Evolutionary conservation across 2,113 vertebrate genomes (phyloP).

Genomic region (Sminthopsis crassicaudata): DNA sequence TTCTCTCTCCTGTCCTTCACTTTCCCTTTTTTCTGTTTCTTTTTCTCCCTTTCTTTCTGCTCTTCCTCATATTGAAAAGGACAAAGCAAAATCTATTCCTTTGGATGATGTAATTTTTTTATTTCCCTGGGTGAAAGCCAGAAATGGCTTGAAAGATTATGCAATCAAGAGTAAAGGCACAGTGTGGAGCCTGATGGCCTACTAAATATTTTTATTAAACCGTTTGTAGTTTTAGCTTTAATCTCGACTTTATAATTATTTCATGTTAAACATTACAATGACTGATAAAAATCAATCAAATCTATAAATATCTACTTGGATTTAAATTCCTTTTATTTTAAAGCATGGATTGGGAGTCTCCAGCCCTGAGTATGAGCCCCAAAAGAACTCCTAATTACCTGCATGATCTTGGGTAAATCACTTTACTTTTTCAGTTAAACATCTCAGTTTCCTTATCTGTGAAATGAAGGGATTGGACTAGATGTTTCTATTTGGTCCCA

Average conservation of each 20-base stretch:
- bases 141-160: background rate
- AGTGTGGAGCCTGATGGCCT: background rate
- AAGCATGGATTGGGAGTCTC: background rate
- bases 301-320: slow-evolving; percentile 57
- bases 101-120: background rate
- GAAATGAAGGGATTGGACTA: background rate
- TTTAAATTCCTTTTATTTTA: slow-evolving; percentile 20
- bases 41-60: background rate
- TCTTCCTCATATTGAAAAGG: background rate
- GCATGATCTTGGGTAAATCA: background rate
- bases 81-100: background rate
- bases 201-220: background rate
- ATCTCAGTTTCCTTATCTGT: background rate
- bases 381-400: background rate
- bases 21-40: background rate
- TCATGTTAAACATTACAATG: slow-evolving; percentile 52
- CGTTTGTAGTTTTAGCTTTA: background rate
- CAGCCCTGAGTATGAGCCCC: slow-evolving; percentile 6
- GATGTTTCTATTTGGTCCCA: background rate
- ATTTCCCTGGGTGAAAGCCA: background rate
- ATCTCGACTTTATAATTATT: slow-evolving; percentile 59
- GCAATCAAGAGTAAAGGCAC: background rate
- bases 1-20: background rate
- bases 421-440: background rate
- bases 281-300: slow-evolving; percentile 60